Evolutionary conservation across 2,113 vertebrate genomes (phyloP).

Genomic region (Cacatua alba): DNA sequence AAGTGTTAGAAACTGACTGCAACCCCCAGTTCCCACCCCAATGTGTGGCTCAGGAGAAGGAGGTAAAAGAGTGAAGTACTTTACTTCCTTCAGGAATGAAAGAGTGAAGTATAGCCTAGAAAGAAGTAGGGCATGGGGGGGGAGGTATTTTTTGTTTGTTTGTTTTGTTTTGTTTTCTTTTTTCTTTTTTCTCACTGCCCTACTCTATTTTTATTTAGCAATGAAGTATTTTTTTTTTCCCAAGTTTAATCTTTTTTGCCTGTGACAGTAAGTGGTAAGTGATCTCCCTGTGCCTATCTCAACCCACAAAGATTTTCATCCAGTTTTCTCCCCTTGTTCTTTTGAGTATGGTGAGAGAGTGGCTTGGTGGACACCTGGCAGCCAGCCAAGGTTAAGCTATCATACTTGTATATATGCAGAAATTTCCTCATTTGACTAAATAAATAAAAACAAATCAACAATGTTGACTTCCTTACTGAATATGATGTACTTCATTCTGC

Average conservation of each 20-base stretch:
- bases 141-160: background rate
- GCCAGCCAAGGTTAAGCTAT: background rate
- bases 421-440: background rate
- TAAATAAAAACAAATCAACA: background rate
- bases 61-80: background rate
- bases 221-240: background rate
- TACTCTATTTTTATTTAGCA: background rate
- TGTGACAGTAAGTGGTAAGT: background rate
- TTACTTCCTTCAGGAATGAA: background rate
- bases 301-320: background rate
- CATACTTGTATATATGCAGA: background rate
- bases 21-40: accelerated
- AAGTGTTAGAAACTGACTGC: background rate
- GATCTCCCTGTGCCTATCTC: background rate
- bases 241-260: background rate
- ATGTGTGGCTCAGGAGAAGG: background rate
- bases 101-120: background rate
- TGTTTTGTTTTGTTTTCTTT: background rate
- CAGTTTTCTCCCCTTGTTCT: background rate
- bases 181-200: background rate
- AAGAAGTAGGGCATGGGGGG: background rate
- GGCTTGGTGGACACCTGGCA: background rate
- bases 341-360: background rate
- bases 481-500: background rate
- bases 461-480: background rate